These are phyloP conservation scores for Pseudorectes ferrugineus DNA, from an alignment of 2,113 vertebrate genomes.

Conservation along the genomic window DNA sequence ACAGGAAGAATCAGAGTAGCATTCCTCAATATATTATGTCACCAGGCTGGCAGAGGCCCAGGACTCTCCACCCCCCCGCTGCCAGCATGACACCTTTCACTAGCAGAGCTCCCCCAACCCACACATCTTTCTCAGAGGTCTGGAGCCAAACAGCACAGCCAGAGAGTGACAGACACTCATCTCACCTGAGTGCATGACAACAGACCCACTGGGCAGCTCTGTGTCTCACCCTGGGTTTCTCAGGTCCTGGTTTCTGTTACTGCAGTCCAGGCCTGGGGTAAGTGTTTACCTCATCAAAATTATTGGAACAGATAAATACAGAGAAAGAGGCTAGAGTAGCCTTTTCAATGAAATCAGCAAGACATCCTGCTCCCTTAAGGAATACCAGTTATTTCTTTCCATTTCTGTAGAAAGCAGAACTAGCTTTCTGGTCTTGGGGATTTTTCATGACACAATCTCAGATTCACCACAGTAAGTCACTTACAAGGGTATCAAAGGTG, in stretches of 20 bases:
- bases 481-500: not conserved
- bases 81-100: not conserved
- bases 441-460: not conserved
- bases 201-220: not conserved
- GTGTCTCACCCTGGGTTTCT: not conserved
- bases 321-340: not conserved
- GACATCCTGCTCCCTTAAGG: not conserved
- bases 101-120: not conserved
- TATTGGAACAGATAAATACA: not conserved
- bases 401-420: not conserved
- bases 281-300: not conserved
- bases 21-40: not conserved
- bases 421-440: not conserved
- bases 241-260: not conserved
- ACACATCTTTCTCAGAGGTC: not conserved
- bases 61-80: not conserved
- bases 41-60: not conserved
- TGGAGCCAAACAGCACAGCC: not conserved
- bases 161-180: not conserved
- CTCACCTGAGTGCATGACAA: not conserved
- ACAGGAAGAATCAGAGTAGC: not conserved
- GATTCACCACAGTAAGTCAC: not conserved
- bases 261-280: not conserved
- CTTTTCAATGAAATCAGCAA: not conserved
- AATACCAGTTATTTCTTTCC: not conserved